These are phyloP conservation scores for Tenebrio molitor DNA, from an alignment of 1,140 invertebrate genomes.

Conservation along the genomic window DNA sequence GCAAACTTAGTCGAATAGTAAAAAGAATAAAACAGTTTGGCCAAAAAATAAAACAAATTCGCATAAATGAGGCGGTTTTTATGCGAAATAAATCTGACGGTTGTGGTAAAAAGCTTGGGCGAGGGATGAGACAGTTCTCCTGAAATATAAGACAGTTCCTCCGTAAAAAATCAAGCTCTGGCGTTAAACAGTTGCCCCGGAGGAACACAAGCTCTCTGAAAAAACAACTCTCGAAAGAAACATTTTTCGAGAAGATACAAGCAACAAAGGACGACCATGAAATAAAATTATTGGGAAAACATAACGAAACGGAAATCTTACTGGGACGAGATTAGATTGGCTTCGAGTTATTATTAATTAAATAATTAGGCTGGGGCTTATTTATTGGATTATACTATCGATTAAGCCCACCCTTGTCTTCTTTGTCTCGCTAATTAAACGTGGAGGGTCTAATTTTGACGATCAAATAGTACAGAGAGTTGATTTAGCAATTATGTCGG, in stretches of 20 bases:
- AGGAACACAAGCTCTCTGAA: not conserved
- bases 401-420: constrained; percentile 33
- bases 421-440: constrained; percentile 36
- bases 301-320: not conserved
- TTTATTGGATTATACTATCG: constrained; percentile 34
- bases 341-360: constrained; percentile 25
- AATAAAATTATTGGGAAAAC: constrained; percentile 14
- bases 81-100: constrained; percentile 17
- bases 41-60: constrained; percentile 10
- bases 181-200: constrained; percentile 19
- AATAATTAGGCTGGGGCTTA: constrained; percentile 28
- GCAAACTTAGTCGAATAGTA: not conserved
- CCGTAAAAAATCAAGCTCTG: constrained; percentile 10
- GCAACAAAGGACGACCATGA: not conserved
- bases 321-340: not conserved
- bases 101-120: constrained; percentile 7
- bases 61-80: constrained; percentile 1
- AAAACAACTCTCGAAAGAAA: constrained; percentile 15
- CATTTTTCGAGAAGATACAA: constrained; percentile 7
- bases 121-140: not conserved
- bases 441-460: constrained; percentile 24
- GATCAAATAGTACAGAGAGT: constrained; percentile 19
- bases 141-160: constrained; percentile 5
- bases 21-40: constrained; percentile 3
- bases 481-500: constrained; percentile 22